Base-by-base conservation (phyloP, 2,113 vertebrate genomes). In the Tragelaphus buxtoni region DNA sequence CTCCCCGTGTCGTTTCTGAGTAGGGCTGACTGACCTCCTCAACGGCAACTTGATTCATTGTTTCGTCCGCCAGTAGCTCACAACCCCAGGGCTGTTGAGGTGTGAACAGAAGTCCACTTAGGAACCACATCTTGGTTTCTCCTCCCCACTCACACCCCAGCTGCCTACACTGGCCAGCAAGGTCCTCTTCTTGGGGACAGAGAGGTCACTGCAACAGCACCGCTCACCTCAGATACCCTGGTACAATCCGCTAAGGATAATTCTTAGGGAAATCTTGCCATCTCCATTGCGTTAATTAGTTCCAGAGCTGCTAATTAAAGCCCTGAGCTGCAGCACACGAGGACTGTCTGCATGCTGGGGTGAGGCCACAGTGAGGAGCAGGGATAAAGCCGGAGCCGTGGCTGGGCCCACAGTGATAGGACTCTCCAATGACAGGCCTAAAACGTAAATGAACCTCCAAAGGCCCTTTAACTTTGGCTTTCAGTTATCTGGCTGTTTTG, bases 1-100 rank as follows among this genome's bases (percentile, higher is more conserved):
- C 35, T 5, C 18, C 22, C 8, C n/a, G 10, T 5, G n/a, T 26
- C 4, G 0, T 16, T n/a, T 7, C 5, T 0, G 13, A 22, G 18
- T 5, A 9, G 49, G n/a, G 35, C 58, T 22, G 11, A 53, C 42
- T 2, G 0, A 18, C 58, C 32, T 28, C 7, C 4, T 26, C 7
- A 0, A n/a, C 8, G 11, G 3, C 1, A 8, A 11, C 61, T 77
- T 47, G 32, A 10, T 3, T 39, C 42, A 47, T 16, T 9, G 9
- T 30, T 45, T 53, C 13, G 2, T 28, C 12, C 85, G 28, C 22
- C 16, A 17, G 24, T 4, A 22, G 0, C 14, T 14, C 22, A 22
- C 32, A 65, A n/a, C 20, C 79, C 1, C 8, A 9, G 10, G 26
- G 24, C 81, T 45, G 63, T 80, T n/a, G 35, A 1, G 7, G 26